Percentiles rank a stretch among this genome's conserved stretches.
Conservation (phyloP, 2,888 invertebrate species). For the Scaptomyza parva region DNA sequence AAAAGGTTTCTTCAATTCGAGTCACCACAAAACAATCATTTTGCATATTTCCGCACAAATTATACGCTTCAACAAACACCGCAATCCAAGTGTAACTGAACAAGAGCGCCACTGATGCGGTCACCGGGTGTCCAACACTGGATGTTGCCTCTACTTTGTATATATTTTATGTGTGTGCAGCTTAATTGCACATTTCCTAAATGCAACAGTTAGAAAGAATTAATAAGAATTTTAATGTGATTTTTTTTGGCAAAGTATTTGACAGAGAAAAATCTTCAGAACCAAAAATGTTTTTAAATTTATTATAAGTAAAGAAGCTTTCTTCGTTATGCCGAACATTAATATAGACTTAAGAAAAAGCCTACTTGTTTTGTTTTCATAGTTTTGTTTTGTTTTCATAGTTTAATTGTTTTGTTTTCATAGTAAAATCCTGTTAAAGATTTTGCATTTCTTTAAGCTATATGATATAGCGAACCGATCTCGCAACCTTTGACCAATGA, state of each 20-base stretch:
- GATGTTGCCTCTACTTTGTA: neutral
- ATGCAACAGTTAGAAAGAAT: neutral
- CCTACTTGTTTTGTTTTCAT: no score
- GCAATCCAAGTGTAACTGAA: slow-evolving; percentile 64
- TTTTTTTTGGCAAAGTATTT: neutral
- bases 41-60: slow-evolving; percentile 77
- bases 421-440: no score
- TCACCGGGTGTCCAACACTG: slow-evolving; percentile 42
- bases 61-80: slow-evolving; percentile 72
- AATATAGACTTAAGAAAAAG: no score
- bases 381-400: no score
- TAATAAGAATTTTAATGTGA: neutral
- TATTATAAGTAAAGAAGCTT: no score
- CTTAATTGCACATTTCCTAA: slow-evolving; percentile 57
- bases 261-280: neutral
- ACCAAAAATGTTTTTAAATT: no score
- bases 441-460: no score
- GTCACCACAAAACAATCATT: slow-evolving; percentile 37
- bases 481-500: no score
- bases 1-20: slow-evolving; percentile 41
- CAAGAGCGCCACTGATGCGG: slow-evolving; percentile 45
- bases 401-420: no score
- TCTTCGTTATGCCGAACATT: no score
- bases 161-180: slow-evolving; percentile 7
- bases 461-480: no score